These are phyloP conservation scores for Antechinus stuartii DNA, from an alignment of 2,113 vertebrate genomes.

Conservation along the genomic window DNA sequence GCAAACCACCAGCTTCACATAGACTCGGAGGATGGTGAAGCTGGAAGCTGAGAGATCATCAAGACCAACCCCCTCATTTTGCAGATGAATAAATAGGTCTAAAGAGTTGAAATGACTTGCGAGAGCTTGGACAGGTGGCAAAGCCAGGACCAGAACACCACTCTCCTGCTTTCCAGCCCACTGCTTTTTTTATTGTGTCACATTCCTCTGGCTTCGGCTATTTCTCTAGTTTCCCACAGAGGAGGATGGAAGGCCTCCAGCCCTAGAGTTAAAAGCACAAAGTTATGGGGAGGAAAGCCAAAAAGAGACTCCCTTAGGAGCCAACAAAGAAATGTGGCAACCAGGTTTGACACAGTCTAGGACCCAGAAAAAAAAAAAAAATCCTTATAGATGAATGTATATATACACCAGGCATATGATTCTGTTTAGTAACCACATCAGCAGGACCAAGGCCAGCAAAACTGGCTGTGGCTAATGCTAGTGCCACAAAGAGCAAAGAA, in stretches of 20 bases:
- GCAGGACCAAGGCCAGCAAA: neutral
- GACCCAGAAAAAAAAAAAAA: neutral
- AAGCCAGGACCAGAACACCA: neutral
- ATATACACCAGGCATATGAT: neutral
- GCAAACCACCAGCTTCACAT: neutral
- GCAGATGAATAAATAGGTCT: neutral
- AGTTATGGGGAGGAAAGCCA: neutral
- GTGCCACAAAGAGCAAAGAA: neutral
- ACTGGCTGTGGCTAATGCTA: neutral
- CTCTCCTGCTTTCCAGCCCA: neutral
- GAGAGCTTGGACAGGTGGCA: neutral
- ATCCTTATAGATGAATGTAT: neutral
- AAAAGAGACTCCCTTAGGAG: neutral
- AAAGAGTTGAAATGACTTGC: neutral
- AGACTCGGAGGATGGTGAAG: neutral
- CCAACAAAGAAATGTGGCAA: neutral
- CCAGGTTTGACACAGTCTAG: neutral
- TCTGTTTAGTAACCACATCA: neutral
- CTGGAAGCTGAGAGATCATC: neutral
- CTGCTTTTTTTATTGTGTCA: conserved; percentile 1
- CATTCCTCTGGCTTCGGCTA: neutral
- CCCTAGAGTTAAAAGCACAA: neutral
- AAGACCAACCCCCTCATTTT: neutral
- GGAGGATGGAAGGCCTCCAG: neutral
- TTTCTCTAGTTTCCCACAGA: neutral